phyloP scores from a whole-genome alignment of 2,888 invertebrate species.

The Lithophane socia region DNA sequence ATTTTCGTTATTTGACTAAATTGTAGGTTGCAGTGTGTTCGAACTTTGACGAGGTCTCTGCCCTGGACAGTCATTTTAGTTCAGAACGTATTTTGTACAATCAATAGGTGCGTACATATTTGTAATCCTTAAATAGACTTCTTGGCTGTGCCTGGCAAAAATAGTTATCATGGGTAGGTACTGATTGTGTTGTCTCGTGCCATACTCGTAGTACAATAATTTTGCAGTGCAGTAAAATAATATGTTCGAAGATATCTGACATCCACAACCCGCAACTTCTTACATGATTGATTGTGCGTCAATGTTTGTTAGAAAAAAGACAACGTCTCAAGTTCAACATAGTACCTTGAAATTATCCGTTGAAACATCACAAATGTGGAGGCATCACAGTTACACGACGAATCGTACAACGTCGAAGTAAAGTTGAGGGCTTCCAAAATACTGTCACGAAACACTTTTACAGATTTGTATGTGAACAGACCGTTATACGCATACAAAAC shows the following conservation, averaged over 20 bases:
- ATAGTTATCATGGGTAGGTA: background rate
- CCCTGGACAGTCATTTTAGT: background rate
- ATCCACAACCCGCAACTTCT: background rate
- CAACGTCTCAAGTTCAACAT: background rate
- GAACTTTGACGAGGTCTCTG: background rate
- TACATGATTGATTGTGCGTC: background rate
- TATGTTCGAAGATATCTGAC: background rate
- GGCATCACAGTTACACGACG: background rate
- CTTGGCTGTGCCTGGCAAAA: background rate
- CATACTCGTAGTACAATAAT: background rate
- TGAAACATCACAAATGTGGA: background rate
- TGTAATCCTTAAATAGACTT: background rate
- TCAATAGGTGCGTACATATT: background rate
- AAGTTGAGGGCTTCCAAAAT: background rate
- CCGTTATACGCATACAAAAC: background rate
- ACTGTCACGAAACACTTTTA: background rate
- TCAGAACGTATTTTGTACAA: background rate
- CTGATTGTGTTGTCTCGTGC: background rate
- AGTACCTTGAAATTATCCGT: background rate
- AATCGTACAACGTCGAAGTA: background rate
- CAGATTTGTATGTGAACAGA: background rate
- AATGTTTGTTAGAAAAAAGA: background rate
- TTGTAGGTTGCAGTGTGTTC: background rate
- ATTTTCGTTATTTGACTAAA: no score
- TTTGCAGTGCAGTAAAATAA: background rate